A percentile compares a stretch with the other conserved stretches of the same genome.
Evolutionary conservation across 2,797 vertebrate species (phyloP).

Genomic region (Alosa sapidissima): DNA sequence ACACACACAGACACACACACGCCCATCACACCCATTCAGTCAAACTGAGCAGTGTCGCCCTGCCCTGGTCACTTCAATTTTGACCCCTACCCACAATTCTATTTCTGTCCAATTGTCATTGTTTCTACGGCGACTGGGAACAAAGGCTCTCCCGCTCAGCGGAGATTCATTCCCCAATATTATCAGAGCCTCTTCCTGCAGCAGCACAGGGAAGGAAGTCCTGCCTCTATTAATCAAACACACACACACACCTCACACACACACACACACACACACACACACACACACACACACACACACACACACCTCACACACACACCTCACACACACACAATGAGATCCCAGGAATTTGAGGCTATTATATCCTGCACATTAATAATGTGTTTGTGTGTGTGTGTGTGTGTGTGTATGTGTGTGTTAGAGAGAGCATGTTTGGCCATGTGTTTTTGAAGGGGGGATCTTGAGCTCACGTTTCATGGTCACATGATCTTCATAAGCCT

Average conservation of each 20-base stretch:
- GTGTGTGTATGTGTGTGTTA: not conserved
- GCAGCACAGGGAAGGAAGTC: not conserved
- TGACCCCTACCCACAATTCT: not conserved
- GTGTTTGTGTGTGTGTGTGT: not conserved
- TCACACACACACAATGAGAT: no score
- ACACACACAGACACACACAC: constrained; percentile 33
- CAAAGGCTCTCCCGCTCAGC: not conserved
- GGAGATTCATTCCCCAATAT: not conserved
- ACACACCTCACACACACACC: no score
- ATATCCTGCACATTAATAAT: not conserved
- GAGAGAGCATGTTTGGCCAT: not conserved
- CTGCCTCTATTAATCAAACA: not conserved
- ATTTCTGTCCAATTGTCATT: not conserved
- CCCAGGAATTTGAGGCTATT: not conserved
- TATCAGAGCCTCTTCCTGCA: not conserved
- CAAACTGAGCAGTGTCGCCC: not conserved
- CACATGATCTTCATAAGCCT: constrained; percentile 62
- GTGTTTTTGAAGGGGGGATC: not conserved
- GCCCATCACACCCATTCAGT: not conserved
- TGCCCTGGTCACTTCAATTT: not conserved
- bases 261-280: constrained; percentile 5
- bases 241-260: constrained; percentile 16
- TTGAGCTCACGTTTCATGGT: constrained; percentile 37
- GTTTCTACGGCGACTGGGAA: not conserved
- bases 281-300: constrained; percentile 36